Evolutionary conservation across 1,140 invertebrate species (phyloP), one percentile per base, ranked within the genome.

Genomic region (Bradysia coprophila): DNA sequence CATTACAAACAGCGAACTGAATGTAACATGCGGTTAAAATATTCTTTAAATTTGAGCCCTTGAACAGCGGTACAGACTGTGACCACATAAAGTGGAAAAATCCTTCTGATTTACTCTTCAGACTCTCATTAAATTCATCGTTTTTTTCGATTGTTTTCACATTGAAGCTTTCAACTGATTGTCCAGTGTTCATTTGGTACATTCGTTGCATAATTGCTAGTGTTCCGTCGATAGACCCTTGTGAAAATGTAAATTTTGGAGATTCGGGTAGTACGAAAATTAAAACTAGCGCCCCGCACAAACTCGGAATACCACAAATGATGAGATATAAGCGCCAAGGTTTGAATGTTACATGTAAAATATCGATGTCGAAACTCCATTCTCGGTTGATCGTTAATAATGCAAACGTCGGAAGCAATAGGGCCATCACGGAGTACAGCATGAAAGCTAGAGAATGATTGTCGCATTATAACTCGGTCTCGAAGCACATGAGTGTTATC

Each of bases 191-290:
- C 2, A 50, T 47, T 2, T 64, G 57, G 43, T 72, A 81, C 38
- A 82, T 76, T 2, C 51, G 57, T 39, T 59, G 58, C 3, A 85
- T 53, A 9, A 76, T 62, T 19, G 63, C 47, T 2, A 82, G 48
- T 1, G 79, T 70, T 46, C 73, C 68, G 0, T 73, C 62, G 9
- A 62, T 52, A 45, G 62, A 65, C 41, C 77, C 75, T 55, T 73
- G 68, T 0, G 72, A 66, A 4, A 83, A 55, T 10, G 79, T 60
- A 54, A 75, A 88, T 51, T 83, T 83, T 0, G 85, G 84, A 45
- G 78, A 86, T 54, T 89, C 85, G 0, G 76, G 75, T 4, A 77
- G 62, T 5, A n/a, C n/a, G n/a, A 63, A 57, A 8, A 70, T 63
- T 0, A 71, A 50, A 40, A 74, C 61, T 0, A 71, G 15, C 1